Evolutionary conservation across 2,113 vertebrate species (phyloP), one percentile per base, ranked within the genome.

Genomic region (Chroicocephalus ridibundus): DNA sequence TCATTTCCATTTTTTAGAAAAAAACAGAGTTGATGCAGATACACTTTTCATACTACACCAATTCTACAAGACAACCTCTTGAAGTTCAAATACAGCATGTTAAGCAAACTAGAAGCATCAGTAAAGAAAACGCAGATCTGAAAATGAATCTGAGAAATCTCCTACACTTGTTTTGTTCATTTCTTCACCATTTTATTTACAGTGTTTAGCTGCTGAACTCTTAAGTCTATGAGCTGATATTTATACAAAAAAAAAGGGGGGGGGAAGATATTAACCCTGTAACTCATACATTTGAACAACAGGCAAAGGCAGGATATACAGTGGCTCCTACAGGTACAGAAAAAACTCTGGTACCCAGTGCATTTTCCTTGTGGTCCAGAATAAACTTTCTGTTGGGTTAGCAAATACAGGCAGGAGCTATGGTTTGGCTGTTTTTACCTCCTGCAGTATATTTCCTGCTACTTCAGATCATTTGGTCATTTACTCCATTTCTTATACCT

Each of bases 1-100:
- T n/a, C 25, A 82, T 88, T 95, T 96, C 78, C 44, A 93, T 94
- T 95, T 71, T 62, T 68, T 60, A 88, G 62, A 89, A 40, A 93
- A 96, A 87, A 20, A 61, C 22, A 21, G 54, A 81, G 6, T 61
- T 47, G 16, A 7, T 55, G 15, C 22, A 89, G 55, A 9, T 36
- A 77, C 10, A 44, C 26, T 66, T 94, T 96, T 92, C 19, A 29
- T 57, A 62, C 69, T 88, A 75, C 55, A 72, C 5, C 20, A 34
- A 9, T 46, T 91, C 84, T 77, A 91, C 5, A 57, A 31, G 34
- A 76, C 25, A 82, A 3, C 14, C 29, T 78, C 72, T 95, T 72
- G 16, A 88, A 54, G 81, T 94, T 92, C 74, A 82, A 90, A 86
- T 84, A 57, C 15, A 91, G 52, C 20, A 38, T 14, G 90, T 31